These are phyloP conservation scores for Gymnodraco acuticeps DNA, from an alignment of 2,797 vertebrate genomes.

Conservation along the genomic window DNA sequence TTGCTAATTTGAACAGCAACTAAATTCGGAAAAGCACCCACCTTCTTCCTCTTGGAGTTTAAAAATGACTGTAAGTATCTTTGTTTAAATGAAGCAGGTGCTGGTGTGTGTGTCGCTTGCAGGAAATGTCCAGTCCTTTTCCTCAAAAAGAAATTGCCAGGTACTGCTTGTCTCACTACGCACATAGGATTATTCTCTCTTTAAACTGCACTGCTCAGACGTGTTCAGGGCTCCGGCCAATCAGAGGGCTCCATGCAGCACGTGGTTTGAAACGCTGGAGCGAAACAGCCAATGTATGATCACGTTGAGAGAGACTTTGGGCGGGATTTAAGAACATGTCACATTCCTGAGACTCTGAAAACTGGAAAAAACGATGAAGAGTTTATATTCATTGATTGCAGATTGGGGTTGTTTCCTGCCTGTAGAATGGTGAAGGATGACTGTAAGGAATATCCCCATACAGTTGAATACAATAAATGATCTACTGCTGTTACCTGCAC, in stretches of 20 bases:
- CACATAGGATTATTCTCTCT: not conserved
- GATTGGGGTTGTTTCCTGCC: not conserved
- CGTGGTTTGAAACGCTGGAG: no score
- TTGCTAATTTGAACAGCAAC: not conserved
- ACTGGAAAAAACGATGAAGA: not conserved
- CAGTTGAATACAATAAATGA: not conserved
- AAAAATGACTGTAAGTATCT: not conserved
- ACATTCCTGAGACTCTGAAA: not conserved
- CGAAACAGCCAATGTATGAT: no score
- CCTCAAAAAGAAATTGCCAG: not conserved
- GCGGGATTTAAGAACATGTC: no score
- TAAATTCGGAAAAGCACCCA: constrained; percentile 27
- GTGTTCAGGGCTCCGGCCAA: not conserved
- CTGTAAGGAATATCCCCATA: not conserved
- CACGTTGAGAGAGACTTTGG: no score
- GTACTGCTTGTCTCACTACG: not conserved
- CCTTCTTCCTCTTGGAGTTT: constrained; percentile 11
- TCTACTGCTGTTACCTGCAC: not conserved
- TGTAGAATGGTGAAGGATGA: not conserved
- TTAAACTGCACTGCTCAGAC: no score
- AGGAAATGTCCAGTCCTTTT: not conserved
- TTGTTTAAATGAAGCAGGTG: not conserved
- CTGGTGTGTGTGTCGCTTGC: not conserved
- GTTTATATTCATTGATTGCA: not conserved
- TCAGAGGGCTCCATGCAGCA: not conserved